Evolutionary conservation across 2,797 vertebrate species (phyloP).

Genomic region (Taeniopygia guttata): DNA sequence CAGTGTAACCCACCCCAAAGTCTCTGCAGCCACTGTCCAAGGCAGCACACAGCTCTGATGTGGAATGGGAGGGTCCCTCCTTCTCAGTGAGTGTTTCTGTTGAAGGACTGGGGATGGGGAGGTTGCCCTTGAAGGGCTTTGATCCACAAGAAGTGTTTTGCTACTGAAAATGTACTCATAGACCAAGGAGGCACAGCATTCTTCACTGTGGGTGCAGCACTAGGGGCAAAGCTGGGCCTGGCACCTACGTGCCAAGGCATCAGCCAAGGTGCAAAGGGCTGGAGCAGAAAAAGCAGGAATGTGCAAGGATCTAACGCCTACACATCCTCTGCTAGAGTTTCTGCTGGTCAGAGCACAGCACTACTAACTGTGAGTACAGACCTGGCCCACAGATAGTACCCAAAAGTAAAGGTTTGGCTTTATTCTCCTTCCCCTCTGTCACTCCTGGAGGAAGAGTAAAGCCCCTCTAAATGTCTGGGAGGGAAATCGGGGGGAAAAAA

Average conservation of each 20-base stretch:
- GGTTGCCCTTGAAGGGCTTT: neutral
- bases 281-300: neutral
- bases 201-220: neutral
- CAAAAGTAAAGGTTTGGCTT: neutral
- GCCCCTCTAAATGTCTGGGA: neutral
- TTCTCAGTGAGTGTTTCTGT: neutral
- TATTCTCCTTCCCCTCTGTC: neutral
- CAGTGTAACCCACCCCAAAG: neutral
- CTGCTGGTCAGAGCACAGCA: neutral
- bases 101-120: rapidly evolving
- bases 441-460: neutral
- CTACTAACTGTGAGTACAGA: neutral
- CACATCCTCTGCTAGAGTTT: neutral
- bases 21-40: neutral
- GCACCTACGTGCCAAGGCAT: rapidly evolving
- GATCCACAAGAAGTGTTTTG: neutral
- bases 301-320: neutral
- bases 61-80: neutral
- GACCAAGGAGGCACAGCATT: neutral
- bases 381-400: rapidly evolving
- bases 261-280: neutral
- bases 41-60: neutral
- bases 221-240: rapidly evolving
- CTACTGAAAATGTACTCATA: neutral
- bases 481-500: neutral